Conservation (phyloP, 1,140 invertebrate species). For the Tachypleus tridentatus region DNA sequence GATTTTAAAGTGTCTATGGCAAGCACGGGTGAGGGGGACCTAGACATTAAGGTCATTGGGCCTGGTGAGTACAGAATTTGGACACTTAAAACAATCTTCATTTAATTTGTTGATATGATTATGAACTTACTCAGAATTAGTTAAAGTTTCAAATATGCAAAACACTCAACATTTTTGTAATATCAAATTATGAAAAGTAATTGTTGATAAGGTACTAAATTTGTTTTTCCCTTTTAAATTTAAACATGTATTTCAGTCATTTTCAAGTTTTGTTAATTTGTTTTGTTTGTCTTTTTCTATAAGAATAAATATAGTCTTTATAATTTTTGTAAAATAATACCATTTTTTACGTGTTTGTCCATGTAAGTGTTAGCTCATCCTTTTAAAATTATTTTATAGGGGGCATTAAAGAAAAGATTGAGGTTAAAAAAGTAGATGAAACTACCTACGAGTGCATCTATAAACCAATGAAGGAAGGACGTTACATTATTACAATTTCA, state of each 20-base stretch:
- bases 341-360: too few species aligned
- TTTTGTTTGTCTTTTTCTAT: not conserved
- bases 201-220: not conserved
- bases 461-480: constrained; percentile 57
- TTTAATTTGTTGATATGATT: constrained; percentile 3
- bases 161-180: not conserved
- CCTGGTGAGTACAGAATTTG: constrained; percentile 34
- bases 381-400: constrained; percentile 27
- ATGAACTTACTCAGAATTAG: not conserved
- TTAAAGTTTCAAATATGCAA: constrained; percentile 1
- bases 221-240: not conserved
- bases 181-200: not conserved
- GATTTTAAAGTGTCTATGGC: constrained; percentile 74
- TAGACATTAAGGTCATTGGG: constrained; percentile 63
- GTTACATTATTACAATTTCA: constrained; percentile 60
- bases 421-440: constrained; percentile 43
- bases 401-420: constrained; percentile 38
- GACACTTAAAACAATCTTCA: not conserved
- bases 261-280: not conserved
- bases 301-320: not conserved
- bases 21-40: constrained; percentile 66
- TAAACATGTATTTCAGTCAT: not conserved
- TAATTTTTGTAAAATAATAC: not conserved
- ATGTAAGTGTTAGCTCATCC: too few species aligned
- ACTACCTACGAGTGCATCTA: constrained; percentile 59